Percentiles rank a stretch among this genome's conserved stretches.
These are phyloP conservation scores for Desoria tigrina DNA, from an alignment of 2,888 invertebrate genomes.

Conservation along the genomic window DNA sequence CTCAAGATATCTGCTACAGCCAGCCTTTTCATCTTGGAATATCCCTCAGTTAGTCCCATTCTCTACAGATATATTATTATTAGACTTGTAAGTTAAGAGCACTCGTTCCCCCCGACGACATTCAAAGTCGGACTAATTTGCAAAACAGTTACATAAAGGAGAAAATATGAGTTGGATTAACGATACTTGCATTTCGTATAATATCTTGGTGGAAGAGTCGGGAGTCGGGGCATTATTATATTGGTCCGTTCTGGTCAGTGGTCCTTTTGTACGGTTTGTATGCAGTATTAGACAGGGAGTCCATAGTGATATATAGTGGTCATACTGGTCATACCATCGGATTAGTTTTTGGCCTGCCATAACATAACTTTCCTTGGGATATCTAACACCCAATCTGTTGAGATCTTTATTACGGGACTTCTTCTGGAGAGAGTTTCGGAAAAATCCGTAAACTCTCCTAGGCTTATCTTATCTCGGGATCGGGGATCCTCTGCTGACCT, in stretches of 20 bases:
- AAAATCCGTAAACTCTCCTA: neutral
- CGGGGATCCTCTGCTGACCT: slow-evolving; percentile 1
- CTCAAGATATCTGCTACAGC: neutral
- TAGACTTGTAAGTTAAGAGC: too few relatives aligned
- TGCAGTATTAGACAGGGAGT: too few relatives aligned
- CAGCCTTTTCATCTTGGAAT: too few relatives aligned
- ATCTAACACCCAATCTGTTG: slow-evolving; percentile 18
- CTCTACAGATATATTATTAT: too few relatives aligned
- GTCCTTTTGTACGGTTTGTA: too few relatives aligned
- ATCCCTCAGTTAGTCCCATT: too few relatives aligned
- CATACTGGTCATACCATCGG: slow-evolving; percentile 1
- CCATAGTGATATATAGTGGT: too few relatives aligned
- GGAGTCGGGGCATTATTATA: too few relatives aligned
- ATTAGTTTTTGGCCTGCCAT: slow-evolving; percentile 17
- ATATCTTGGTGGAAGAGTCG: too few relatives aligned
- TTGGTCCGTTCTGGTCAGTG: too few relatives aligned
- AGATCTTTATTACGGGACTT: slow-evolving; percentile 16
- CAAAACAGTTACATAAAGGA: slow-evolving; percentile 10
- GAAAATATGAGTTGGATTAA: slow-evolving; percentile 10
- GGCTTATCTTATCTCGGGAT: neutral
- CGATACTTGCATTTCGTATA: neutral
- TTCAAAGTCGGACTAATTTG: neutral
- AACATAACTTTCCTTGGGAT: slow-evolving; percentile 18
- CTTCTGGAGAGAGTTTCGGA: neutral
- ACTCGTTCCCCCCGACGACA: neutral